Evolutionary conservation across 2,113 vertebrate genomes (phyloP), one percentile per base, ranked within the genome.

Genomic region (Pseudolaguvia tuberculata): DNA sequence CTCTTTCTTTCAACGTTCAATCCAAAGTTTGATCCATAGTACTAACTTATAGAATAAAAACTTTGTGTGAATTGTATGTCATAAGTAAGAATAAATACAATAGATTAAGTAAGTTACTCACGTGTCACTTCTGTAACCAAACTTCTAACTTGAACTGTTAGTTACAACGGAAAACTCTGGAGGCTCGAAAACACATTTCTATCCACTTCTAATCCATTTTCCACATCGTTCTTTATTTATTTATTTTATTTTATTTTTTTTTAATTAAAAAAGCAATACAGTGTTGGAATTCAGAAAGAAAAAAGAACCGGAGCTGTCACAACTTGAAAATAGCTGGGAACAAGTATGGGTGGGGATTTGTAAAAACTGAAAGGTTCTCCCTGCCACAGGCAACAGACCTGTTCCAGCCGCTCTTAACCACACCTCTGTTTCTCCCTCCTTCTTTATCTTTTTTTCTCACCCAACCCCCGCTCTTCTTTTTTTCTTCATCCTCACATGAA

Each of bases 301-400:
- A 47, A 85, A 86, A 86, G 80, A 81, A 72, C 55, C 77, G 82
- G 85, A 85, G 86, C 79, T 88, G 88, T 87, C 84, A 86, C 80
- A 82, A 86, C 87, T 84, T 57, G 85, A 80, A 82, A 84, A 88
- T 82, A 77, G 79, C 84, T 71, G 82, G 81, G 85, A 81, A 82
- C 50, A 84, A 80, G 77, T 74, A 85, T 90, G 90, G 92, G 92
- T 87, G 92, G 88, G 88, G 84, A 88, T 88, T 91, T 83, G 91
- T 94, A 86, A 79, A 42, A 76, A 61, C 85, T 79, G 57, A 82
- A 83, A 88, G 87, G 81, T 82, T 85, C 83, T 80, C 63, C 77
- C 86, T 83, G 86, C 84, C 56, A 81, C 81, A 69, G 82, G 73
- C 84, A 69, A 79, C 69, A 88, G 93, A 90, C 94, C 91, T 88